Evolutionary conservation across 2,888 invertebrate genomes (phyloP).

Genomic region (Euproctis similis): DNA sequence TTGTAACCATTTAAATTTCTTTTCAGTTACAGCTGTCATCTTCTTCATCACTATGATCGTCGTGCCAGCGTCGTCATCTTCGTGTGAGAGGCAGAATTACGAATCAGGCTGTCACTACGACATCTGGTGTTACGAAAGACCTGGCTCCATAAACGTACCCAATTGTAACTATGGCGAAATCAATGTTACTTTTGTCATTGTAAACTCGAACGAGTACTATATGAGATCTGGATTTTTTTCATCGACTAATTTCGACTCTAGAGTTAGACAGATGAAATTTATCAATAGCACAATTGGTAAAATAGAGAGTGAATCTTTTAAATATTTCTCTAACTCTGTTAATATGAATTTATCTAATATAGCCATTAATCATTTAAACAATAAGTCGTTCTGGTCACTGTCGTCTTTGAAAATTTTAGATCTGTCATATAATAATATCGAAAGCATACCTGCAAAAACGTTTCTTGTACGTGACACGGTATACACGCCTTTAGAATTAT

Average conservation of each 20-base stretch:
- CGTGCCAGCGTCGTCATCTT: constrained; percentile 15
- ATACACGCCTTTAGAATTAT: constrained; percentile 14
- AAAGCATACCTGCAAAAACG: constrained; percentile 28
- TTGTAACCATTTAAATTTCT: too few species aligned
- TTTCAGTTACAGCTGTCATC: constrained; percentile 27
- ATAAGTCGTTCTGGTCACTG: constrained; percentile 39
- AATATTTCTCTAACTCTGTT: constrained; percentile 38
- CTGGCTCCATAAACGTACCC: constrained; percentile 32
- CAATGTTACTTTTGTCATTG: constrained; percentile 40
- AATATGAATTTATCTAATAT: constrained; percentile 42
- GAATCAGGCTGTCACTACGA: constrained; percentile 37
- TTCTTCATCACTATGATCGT: constrained; percentile 12
- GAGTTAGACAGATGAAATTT: constrained; percentile 41
- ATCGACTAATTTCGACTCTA: constrained; percentile 53
- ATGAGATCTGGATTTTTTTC: constrained; percentile 45
- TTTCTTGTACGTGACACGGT: constrained; percentile 27
- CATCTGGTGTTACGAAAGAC: constrained; percentile 31
- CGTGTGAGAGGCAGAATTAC: constrained; percentile 23
- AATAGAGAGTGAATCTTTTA: constrained; percentile 33
- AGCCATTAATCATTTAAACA: too few species aligned
- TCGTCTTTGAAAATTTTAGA: constrained; percentile 32
- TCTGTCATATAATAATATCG: constrained; percentile 43
- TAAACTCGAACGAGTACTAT: constrained; percentile 18
- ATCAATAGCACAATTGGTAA: constrained; percentile 34
- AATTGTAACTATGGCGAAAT: constrained; percentile 33